These are phyloP conservation scores for Dendrophyllia cribrosa DNA, from an alignment of 64 coral and sea anemone species.

Conservation along the genomic window DNA sequence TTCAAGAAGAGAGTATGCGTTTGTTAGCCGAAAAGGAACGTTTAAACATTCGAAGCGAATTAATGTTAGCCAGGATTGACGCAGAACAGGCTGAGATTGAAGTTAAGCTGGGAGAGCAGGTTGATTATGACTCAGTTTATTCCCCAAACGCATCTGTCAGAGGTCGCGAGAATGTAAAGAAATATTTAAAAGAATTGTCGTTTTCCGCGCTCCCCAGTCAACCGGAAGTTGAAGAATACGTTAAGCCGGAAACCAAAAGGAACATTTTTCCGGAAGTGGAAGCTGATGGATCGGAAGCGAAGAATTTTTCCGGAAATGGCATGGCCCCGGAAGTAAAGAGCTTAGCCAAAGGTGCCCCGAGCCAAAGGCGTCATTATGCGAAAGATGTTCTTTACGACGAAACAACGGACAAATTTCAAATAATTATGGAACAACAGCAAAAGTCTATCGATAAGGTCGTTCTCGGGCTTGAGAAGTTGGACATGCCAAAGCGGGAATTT, in stretches of 20 bases:
- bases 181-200: neutral
- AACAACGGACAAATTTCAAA: neutral
- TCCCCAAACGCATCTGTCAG: neutral
- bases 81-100: neutral
- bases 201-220: neutral
- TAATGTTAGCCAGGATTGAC: neutral
- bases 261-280: neutral
- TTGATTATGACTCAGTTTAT: neutral
- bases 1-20: neutral
- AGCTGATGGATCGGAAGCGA: neutral
- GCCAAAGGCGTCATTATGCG: neutral
- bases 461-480: constrained; percentile 25
- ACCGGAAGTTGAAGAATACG: neutral
- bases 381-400: neutral
- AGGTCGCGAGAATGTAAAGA: neutral
- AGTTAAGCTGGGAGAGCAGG: neutral
- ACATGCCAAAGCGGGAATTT: constrained; percentile 68
- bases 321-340: too few relatives aligned
- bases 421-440: neutral
- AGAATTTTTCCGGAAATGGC: neutral
- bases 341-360: too few relatives aligned
- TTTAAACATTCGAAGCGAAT: neutral
- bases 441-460: constrained; percentile 19
- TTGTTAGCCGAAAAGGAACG: too few relatives aligned
- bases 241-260: neutral